A percentile compares a stretch with the other conserved stretches of the same genome.
Evolutionary conservation across 2,888 invertebrate species (phyloP).

Genomic region (Dasysyrphus tricinctus): DNA sequence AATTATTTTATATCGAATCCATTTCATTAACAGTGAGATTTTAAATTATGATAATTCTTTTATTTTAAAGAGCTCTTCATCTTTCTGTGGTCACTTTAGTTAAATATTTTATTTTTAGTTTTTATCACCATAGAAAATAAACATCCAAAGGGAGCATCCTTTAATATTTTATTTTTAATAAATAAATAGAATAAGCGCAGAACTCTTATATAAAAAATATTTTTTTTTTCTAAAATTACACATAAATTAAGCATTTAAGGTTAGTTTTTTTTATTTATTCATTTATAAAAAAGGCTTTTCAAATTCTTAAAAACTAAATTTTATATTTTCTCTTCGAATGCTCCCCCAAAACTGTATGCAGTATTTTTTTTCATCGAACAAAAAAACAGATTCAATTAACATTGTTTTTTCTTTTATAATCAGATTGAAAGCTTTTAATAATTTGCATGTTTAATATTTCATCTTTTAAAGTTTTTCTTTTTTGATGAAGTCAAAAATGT

Average conservation of each 20-base stretch:
- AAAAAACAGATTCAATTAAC: conserved; percentile 46
- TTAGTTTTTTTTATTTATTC: conserved; percentile 40
- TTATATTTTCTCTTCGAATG: conserved; percentile 47
- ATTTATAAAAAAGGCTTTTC: conserved; percentile 62
- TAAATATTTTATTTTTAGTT: conserved; percentile 23
- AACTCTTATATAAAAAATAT: conserved; percentile 70
- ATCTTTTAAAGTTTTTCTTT: not conserved
- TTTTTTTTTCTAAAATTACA: conserved; percentile 52
- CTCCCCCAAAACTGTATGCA: conserved; percentile 59
- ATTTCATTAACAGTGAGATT: not conserved
- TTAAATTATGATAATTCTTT: not conserved
- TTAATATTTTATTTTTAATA: conserved; percentile 38
- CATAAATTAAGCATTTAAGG: conserved; percentile 61
- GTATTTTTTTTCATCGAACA: conserved; percentile 38
- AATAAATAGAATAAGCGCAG: conserved; percentile 70
- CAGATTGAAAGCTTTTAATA: conserved; percentile 19
- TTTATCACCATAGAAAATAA: conserved; percentile 68
- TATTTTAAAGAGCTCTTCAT: conserved; percentile 13
- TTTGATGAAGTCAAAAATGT: conserved; percentile 34
- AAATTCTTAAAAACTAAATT: conserved; percentile 71
- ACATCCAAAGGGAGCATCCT: conserved; percentile 59
- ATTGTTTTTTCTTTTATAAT: conserved; percentile 25
- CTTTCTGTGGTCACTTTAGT: conserved; percentile 45
- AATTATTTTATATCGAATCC: not conserved
- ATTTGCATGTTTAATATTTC: conserved; percentile 29